Evolutionary conservation across 1,140 invertebrate genomes (phyloP).

Genomic region (Meloidogyne hapla): DNA sequence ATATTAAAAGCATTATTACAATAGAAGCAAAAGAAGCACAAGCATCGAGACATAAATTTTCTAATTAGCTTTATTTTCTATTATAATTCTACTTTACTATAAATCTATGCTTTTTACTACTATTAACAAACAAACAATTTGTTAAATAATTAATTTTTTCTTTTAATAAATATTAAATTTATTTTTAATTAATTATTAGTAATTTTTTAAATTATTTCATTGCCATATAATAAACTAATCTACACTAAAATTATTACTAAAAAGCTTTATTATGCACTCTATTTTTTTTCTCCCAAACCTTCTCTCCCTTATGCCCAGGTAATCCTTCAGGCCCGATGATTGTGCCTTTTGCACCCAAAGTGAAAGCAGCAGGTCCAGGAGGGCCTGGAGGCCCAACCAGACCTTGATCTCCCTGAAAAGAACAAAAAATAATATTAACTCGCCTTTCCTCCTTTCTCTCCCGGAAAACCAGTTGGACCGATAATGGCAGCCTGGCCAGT

Average conservation of each 20-base stretch:
- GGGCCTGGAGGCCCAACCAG: slow-evolving; percentile 50
- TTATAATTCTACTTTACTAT: not conserved
- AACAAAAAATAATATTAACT: slow-evolving; percentile 17
- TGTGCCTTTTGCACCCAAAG: slow-evolving; percentile 52
- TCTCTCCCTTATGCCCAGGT: slow-evolving; percentile 60
- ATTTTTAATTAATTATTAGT: not conserved
- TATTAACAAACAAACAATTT: not conserved
- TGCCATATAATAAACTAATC: no score
- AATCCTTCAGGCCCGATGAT: slow-evolving; percentile 61
- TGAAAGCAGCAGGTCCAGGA: slow-evolving; percentile 53
- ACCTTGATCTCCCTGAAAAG: slow-evolving; percentile 63
- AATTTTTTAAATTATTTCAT: no score
- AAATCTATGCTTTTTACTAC: not conserved
- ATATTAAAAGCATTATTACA: slow-evolving; percentile 11
- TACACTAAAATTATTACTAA: not conserved
- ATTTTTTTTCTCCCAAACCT: slow-evolving; percentile 46
- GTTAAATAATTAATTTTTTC: not conserved
- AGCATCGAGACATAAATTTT: slow-evolving; percentile 6
- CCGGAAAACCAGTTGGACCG: slow-evolving; percentile 53
- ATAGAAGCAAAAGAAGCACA: slow-evolving; percentile 10
- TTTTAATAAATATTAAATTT: not conserved
- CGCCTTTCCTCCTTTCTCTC: slow-evolving; percentile 60
- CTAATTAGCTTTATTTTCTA: not conserved
- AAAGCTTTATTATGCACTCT: not conserved
- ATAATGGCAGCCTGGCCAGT: slow-evolving; percentile 56